Percentiles rank a stretch among this genome's conserved stretches.
phyloP scores from a whole-genome alignment of 2,888 invertebrate genomes.

The Catocala sponsa region DNA sequence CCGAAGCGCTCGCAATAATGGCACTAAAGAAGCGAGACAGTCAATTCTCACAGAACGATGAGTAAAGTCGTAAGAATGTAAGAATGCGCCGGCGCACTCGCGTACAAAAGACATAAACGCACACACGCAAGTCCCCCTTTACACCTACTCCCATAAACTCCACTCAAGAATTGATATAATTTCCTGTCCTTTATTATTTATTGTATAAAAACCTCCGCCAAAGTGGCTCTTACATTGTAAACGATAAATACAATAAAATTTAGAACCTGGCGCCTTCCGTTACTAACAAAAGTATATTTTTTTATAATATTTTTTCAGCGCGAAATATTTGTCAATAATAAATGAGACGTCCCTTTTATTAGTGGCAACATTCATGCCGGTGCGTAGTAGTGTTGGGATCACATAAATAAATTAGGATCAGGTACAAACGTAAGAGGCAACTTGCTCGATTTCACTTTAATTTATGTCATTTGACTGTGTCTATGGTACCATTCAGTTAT shows the following conservation, averaged over 20 bases:
- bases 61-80: conserved; percentile 34
- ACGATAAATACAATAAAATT: conserved; percentile 76
- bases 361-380: conserved; percentile 73
- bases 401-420: conserved; percentile 68
- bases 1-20: too few species aligned
- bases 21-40: too few species aligned
- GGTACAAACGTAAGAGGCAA: conserved; percentile 45
- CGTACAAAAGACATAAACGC: conserved; percentile 81
- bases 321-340: conserved; percentile 88
- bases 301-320: conserved; percentile 66
- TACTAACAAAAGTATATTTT: conserved; percentile 61
- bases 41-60: conserved; percentile 34
- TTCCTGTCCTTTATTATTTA: conserved; percentile 74
- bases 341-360: conserved; percentile 87
- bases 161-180: conserved; percentile 61
- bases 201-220: conserved; percentile 69
- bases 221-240: conserved; percentile 69
- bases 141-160: conserved; percentile 22
- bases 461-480: conserved; percentile 1
- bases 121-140: conserved; percentile 54
- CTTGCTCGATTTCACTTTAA: conserved; percentile 11
- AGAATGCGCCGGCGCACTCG: conserved; percentile 68
- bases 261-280: conserved; percentile 84
- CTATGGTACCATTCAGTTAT: neutral
- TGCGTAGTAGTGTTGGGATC: conserved; percentile 68